Base-by-base conservation (phyloP, 2,888 invertebrate genomes). In the Schrankia costaestrigalis region DNA sequence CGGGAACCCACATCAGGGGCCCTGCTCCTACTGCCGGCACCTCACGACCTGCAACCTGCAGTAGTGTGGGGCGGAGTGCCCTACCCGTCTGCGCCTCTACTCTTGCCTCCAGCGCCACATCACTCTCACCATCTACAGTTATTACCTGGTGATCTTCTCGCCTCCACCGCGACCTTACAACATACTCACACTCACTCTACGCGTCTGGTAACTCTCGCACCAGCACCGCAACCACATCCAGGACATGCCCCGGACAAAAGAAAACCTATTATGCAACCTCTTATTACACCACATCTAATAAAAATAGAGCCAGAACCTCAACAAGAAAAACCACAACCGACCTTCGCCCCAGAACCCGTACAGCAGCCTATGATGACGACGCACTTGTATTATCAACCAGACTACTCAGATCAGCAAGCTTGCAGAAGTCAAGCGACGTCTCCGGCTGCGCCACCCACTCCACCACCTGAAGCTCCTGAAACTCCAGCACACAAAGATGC, bases 1-100 rank as follows among this genome's bases (percentile, higher is more conserved):
- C 91, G 96, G 46, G 97, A 97, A 73, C 94, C 96, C 15, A 90
- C 93, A 11, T 94, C 94, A 2, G 96, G 96, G 26, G 95, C 95
- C 56, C 89, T 95, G 42, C 90, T 95, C 48, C 91, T 95, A 46
- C 89, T 95, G 56, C 95, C 95, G 26, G 90, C 94, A 19, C 90
- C 94, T 26, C 92, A 78, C 2, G 93, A 93, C 63, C 83, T 93
- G 46, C 93, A 93, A 47, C 93, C 93, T 70, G 90, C 93, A 0
- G 92, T 94, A 25, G 91, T 94, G 11, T 94, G 93, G 93, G 93
- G 93, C 21, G 91, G 92, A 58, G 90, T 93, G 69, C 74, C 87
- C 41, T 86, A 86, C 49, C 71, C 84, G 1, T 77, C 86, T 0
- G 69, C 84, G 39, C 86, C 86, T 0, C 58, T 86, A 0, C 63